Evolutionary conservation across 2,888 invertebrate species (phyloP).

Genomic region (Conistra vaccinii): DNA sequence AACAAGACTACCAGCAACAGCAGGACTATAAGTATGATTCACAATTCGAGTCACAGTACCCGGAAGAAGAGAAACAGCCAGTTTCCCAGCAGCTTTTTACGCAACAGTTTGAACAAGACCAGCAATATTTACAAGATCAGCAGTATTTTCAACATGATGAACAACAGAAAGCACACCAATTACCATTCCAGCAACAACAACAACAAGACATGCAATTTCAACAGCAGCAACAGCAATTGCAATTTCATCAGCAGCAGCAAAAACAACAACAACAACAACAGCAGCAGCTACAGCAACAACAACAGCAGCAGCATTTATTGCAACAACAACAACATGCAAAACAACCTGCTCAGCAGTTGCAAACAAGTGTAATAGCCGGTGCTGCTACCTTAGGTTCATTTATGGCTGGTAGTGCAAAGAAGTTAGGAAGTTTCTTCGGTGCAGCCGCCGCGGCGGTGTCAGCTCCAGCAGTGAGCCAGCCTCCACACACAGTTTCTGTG

Average conservation of each 20-base stretch:
- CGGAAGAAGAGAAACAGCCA: constrained; percentile 70
- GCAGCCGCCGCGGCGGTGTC: constrained; percentile 88
- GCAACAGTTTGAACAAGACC: constrained; percentile 71
- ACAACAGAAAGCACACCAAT: constrained; percentile 71
- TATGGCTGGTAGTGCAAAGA: constrained; percentile 89
- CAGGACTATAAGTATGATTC: constrained; percentile 59
- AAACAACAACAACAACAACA: constrained; percentile 72
- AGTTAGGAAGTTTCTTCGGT: constrained; percentile 88
- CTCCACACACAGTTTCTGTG: constrained; percentile 69
- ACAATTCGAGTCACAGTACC: constrained; percentile 70
- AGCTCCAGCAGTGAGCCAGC: constrained; percentile 78
- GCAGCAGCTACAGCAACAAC: constrained; percentile 73
- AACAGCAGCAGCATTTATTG: constrained; percentile 77
- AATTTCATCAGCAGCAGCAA: constrained; percentile 72
- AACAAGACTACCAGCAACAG: constrained; percentile 62
- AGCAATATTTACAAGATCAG: constrained; percentile 73
- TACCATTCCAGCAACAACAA: constrained; percentile 70
- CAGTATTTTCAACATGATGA: constrained; percentile 73
- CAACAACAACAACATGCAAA: constrained; percentile 82
- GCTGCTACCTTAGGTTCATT: constrained; percentile 88
- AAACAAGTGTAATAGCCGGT: constrained; percentile 85
- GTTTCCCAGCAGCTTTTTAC: constrained; percentile 70
- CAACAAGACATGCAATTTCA: constrained; percentile 67
- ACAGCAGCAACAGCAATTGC: constrained; percentile 66
- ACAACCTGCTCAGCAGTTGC: constrained; percentile 84